A percentile compares a stretch with the other conserved stretches of the same genome.
Conservation (phyloP, 2,113 vertebrate genomes). For the Erythrocercus mccallii region DNA sequence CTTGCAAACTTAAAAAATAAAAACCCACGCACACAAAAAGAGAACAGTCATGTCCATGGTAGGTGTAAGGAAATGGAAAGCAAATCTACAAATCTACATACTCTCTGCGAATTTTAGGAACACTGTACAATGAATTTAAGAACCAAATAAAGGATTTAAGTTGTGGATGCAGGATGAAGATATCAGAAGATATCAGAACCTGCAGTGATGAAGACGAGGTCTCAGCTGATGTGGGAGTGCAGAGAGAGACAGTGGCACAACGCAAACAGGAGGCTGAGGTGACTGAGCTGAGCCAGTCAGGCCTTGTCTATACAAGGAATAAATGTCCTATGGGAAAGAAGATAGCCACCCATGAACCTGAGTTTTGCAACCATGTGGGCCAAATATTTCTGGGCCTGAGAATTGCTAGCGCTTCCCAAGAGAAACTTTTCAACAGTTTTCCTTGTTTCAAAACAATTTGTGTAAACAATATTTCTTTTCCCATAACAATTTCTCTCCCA, state of each 20-base stretch:
- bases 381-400: no score
- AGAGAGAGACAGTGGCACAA: background rate
- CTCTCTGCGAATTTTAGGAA: background rate
- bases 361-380: background rate
- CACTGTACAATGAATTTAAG: background rate
- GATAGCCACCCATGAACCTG: background rate
- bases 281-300: background rate
- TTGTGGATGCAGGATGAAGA: background rate
- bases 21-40: fast-evolving
- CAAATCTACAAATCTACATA: background rate
- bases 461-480: no score
- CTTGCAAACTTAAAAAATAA: background rate
- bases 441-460: no score
- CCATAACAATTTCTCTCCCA: no score
- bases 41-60: fast-evolving
- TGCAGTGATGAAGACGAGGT: background rate
- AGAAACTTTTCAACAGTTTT: no score
- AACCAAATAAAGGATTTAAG: background rate
- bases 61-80: background rate
- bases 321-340: background rate
- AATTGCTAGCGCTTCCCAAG: no score
- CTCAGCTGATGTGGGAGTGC: background rate
- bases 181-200: background rate
- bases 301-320: background rate
- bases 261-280: background rate